Evolutionary conservation across 2,888 invertebrate species (phyloP).

Genomic region (Gastracanthus pulcherrimus): DNA sequence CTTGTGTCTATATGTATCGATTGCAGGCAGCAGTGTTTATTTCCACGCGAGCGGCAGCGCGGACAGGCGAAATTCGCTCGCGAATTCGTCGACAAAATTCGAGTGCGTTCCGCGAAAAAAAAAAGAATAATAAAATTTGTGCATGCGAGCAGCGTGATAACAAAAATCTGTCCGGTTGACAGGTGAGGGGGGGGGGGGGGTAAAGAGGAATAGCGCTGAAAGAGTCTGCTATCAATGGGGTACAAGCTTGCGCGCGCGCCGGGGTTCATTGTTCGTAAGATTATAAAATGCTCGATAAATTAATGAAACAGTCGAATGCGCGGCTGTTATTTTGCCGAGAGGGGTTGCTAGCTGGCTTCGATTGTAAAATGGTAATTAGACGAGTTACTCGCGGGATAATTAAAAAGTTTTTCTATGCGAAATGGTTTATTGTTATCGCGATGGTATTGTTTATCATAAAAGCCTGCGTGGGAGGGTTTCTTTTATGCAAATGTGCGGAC

Average conservation of each 20-base stretch:
- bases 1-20: conserved; percentile 23
- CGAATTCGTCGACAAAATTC: too few species aligned
- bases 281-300: background rate
- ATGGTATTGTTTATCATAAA: background rate
- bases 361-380: background rate
- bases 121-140: background rate
- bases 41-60: too few species aligned
- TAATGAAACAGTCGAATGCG: background rate
- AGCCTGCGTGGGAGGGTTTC: too few species aligned
- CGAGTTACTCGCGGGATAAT: background rate
- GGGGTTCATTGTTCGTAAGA: background rate
- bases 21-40: background rate
- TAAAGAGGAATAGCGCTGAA: too few species aligned
- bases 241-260: too few species aligned
- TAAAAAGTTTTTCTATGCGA: too few species aligned
- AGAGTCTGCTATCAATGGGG: too few species aligned
- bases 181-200: too few species aligned
- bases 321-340: background rate
- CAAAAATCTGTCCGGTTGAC: background rate
- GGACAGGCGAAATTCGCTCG: too few species aligned
- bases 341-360: background rate
- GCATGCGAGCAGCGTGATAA: background rate
- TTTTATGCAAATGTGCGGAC: too few species aligned
- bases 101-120: background rate
- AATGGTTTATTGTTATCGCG: background rate